Base-by-base conservation (phyloP, 1,140 invertebrate species). In the Habropoda laboriosa region DNA sequence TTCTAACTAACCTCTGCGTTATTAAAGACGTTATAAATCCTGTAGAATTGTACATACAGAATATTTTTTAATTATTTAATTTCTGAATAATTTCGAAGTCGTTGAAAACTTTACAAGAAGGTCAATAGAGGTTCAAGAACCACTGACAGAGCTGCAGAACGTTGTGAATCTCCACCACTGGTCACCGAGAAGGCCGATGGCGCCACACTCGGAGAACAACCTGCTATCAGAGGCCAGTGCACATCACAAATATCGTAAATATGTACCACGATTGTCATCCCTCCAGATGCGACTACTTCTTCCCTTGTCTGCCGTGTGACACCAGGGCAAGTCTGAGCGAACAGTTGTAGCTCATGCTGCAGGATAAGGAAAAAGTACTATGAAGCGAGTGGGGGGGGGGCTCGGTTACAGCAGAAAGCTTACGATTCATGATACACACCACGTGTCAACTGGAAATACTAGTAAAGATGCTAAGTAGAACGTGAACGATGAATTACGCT, bases 371-470 rank as follows among this genome's bases (percentile, higher is more conserved):
- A 72, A 72, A 72, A 58, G 40, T 72, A 58, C 7, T 18, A 2
- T 13, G 42, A n/a, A n/a, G 0, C 7, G 3, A 8, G n/a, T 51
- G 32, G 27, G 21, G 38, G 53, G 27, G 32, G n/a, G 7, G 2
- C 12, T 38, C 24, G 13, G 32, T 32, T 58, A 3, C 18, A 58
- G 57, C 8, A 18, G 21, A 32, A 49, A 8, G 21, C 13, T 30
- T 32, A 49, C 38, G 38, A 40, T 30, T 66, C 18, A 38, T 1
- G 35, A 63, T 63, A 55, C 63, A 16, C 35, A 49, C 67, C 73
- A 77, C 61, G 74, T 78, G 67, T 79, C 75, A 57, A 58, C 35
- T 67, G 49, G 27, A 42, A n/a, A 55, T 58, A 64, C 35, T 21
- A 27, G 18, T 13, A 10, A 13, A 49, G 58, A 74, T 27, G 24